Base-by-base conservation (phyloP, 2,888 invertebrate species). In the Nebria salina region DNA sequence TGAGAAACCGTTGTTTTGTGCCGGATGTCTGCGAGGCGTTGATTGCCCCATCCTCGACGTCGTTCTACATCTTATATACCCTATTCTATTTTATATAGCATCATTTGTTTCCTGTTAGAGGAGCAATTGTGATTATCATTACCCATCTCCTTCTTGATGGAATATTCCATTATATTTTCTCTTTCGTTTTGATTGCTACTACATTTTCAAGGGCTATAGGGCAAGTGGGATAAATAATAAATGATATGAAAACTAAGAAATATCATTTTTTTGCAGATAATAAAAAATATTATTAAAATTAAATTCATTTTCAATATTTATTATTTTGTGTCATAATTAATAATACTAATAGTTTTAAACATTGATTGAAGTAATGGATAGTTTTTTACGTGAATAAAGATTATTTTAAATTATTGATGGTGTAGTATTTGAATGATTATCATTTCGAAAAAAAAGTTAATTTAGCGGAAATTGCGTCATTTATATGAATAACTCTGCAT, bases 1-100 rank as follows among this genome's bases (percentile, higher is more conserved):
- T 54, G 34, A 70, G 6, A 70, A 70, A 70, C 25, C 15, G 25
- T 11, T 54, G 54, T 54, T 54, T 54, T 8, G 7, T 26, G 2
- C 25, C 70, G 70, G 70, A 70, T 70, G 70, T 70, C 25, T 25
- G 8, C 25, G 66, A 70, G 70, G 70, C 70, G 70, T 25, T 70
- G 70, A 70, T 70, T 70, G 15, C 70, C 70, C 26, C 70, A 70
- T 70, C 70, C 34, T 70, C 15, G n/a, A 54, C 2, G 54, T 11
- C 54, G 7, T 8, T 54, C 13, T 8, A 5, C 54, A 54, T 8
- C 54, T 54, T 54, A 34, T 34, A 34, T 34, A 54, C 54, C 54
- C 54, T 54, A 54, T 54, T 54, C 54, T 54, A 34, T 34, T 34
- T 34, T 34, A 34, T 34, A 34, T 34, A 34, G 34, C 34, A 34